phyloP scores from a whole-genome alignment of 2,797 vertebrate genomes.

The Percopsis omiscomaycus region DNA sequence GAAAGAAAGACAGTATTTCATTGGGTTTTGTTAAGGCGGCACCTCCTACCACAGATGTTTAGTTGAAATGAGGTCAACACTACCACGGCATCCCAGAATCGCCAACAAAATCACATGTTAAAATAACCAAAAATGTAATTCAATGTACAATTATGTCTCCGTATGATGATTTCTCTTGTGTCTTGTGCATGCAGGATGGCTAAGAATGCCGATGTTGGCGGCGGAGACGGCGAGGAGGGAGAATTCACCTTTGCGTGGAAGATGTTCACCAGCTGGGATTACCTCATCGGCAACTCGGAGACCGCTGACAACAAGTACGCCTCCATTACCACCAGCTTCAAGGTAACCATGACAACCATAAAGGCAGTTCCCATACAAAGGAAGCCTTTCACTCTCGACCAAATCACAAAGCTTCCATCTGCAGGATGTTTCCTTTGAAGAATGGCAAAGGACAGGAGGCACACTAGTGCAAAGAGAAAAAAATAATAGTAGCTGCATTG shows the following conservation, averaged over 20 bases:
- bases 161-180: neutral
- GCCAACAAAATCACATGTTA: no score
- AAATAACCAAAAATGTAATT: no score
- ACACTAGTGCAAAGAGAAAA: no score
- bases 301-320: constrained; percentile 96
- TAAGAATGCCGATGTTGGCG: constrained; percentile 88
- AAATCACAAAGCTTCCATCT: neutral
- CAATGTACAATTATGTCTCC: neutral
- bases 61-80: no score
- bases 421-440: neutral
- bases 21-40: no score
- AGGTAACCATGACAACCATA: constrained; percentile 76
- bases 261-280: constrained; percentile 99
- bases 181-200: constrained; percentile 85
- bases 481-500: no score
- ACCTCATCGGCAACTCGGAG: constrained; percentile 95
- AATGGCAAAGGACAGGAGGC: neutral
- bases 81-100: no score
- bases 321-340: constrained; percentile 98
- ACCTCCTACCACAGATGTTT: no score
- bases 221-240: constrained; percentile 85
- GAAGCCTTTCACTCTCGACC: neutral
- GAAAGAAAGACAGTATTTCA: no score
- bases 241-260: constrained; percentile 97
- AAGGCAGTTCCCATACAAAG: neutral